Conservation (phyloP, 1,140 invertebrate genomes). For the Choristoneura fumiferana region DNA sequence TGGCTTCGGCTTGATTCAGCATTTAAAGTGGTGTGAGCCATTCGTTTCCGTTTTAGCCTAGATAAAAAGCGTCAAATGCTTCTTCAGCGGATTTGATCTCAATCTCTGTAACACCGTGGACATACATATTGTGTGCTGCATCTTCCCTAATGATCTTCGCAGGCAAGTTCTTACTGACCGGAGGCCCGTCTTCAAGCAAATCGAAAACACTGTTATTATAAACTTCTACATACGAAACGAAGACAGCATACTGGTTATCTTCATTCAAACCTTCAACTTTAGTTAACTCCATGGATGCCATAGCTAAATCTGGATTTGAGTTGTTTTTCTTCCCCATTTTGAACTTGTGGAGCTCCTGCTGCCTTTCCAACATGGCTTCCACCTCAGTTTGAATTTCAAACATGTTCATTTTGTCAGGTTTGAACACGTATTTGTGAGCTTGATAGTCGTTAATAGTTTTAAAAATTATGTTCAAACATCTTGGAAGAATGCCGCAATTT, state of each 20-base stretch:
- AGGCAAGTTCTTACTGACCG: conserved; percentile 58
- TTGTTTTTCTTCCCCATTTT: conserved; percentile 68
- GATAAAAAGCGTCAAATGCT: conserved; percentile 91
- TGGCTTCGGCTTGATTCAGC: conserved; percentile 96
- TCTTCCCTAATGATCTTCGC: conserved; percentile 84
- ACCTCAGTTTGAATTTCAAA: conserved; percentile 94
- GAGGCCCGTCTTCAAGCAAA: conserved; percentile 88
- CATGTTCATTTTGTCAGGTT: conserved; percentile 95
- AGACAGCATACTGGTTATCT: conserved; percentile 92
- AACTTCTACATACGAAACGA: conserved; percentile 98
- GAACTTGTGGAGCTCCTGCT: conserved; percentile 71
- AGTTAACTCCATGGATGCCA: conserved; percentile 78
- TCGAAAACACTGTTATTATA: conserved; percentile 99
- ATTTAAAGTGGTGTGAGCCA: conserved; percentile 94
- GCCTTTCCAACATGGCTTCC: conserved; percentile 91
- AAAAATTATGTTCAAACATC: conserved; percentile 94
- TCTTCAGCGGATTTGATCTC: conserved; percentile 95
- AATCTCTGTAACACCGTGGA: conserved; percentile 92
- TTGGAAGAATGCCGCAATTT: conserved; percentile 92
- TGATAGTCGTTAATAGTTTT: conserved; percentile 91
- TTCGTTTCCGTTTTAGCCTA: conserved; percentile 89
- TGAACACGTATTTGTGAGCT: conserved; percentile 92
- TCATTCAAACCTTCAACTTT: conserved; percentile 86
- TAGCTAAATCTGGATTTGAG: conserved; percentile 73
- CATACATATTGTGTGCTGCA: conserved; percentile 91